phyloP scores from a whole-genome alignment of 2,888 invertebrate genomes.

The Hypselothyrea guttata region DNA sequence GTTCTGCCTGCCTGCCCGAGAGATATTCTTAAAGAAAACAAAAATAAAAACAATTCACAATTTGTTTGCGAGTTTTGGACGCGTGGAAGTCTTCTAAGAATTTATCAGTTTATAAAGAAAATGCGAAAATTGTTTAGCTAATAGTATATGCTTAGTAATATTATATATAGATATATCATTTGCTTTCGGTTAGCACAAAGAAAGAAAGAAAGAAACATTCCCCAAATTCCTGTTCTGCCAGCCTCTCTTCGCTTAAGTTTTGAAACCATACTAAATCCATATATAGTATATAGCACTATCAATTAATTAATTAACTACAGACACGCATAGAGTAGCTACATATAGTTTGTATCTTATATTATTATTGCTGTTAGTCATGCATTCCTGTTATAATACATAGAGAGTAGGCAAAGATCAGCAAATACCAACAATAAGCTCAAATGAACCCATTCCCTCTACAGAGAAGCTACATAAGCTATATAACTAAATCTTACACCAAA shows the following conservation, averaged over 20 bases:
- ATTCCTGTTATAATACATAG: constrained; percentile 76
- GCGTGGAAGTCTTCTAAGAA: constrained; percentile 47
- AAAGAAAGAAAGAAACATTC: constrained; percentile 68
- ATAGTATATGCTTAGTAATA: background rate
- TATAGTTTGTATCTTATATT: constrained; percentile 62
- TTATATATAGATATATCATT: constrained; percentile 18
- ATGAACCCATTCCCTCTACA: constrained; percentile 53
- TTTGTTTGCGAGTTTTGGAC: constrained; percentile 31
- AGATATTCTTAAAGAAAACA: constrained; percentile 61
- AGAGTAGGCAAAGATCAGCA: constrained; percentile 42
- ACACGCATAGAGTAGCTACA: constrained; percentile 47
- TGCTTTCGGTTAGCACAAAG: constrained; percentile 69
- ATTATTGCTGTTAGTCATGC: constrained; percentile 63
- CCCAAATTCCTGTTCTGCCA: constrained; percentile 47
- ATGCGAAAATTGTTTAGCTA: constrained; percentile 12
- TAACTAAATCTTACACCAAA: constrained; percentile 21
- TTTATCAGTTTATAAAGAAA: constrained; percentile 44
- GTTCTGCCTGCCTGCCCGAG: constrained; percentile 69
- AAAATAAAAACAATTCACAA: too few relatives aligned
- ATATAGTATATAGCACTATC: constrained; percentile 14
- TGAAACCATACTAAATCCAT: constrained; percentile 42
- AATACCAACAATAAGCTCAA: constrained; percentile 64
- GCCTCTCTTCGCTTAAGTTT: constrained; percentile 45
- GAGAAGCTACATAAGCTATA: constrained; percentile 57
- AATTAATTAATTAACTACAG: constrained; percentile 14